Base-by-base conservation (phyloP, 2,888 invertebrate species). In the Cetonia aurata region DNA sequence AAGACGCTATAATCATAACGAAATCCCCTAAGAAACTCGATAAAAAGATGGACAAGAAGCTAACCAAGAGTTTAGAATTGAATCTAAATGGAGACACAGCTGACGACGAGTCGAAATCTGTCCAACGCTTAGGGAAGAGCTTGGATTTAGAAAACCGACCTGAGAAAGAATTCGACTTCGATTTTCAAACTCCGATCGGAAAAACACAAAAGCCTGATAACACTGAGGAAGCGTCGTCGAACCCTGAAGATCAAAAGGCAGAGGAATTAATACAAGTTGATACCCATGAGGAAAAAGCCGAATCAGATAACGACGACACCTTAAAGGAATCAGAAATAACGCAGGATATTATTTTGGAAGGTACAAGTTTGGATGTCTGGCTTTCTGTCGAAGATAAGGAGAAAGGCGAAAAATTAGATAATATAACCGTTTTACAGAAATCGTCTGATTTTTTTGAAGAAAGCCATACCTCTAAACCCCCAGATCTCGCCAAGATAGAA, bases 1-100 rank as follows among this genome's bases (percentile, higher is more conserved):
- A 92, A 80, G 92, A 92, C 83, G 92, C 92, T 72, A 92, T 92
- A 4, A 88, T 92, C 69, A 92, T 92, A 77, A 92, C 92, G 0
- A 92, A 92, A 79, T 90, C 91, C 2, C 92, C 92, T 0, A 90
- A 92, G 72, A 91, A 92, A 78, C 82, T 92, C 4, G 92, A 92
- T 77, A 85, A 85, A 72, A 85, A 83, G 74, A 80, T 85, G 74
- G 85, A 85, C 57, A 84, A 84, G 72, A 84, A 84, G 74, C 75
- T 85, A 42, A 84, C 90, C 0, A 91, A 91, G 79, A 92, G 92
- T 76, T 85, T 92, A 15, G 92, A 92, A 78, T 87, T 90, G 76
- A 89, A 89, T 79, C 88, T 91, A 19, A 79, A 79, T 0, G 77
- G 74, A n/a, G 83, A 81, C 66, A 76, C 74, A 8, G 77, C 78